These are phyloP conservation scores for Eidolon dupreanum DNA, from an alignment of 2,797 vertebrate species.

Conservation along the genomic window DNA sequence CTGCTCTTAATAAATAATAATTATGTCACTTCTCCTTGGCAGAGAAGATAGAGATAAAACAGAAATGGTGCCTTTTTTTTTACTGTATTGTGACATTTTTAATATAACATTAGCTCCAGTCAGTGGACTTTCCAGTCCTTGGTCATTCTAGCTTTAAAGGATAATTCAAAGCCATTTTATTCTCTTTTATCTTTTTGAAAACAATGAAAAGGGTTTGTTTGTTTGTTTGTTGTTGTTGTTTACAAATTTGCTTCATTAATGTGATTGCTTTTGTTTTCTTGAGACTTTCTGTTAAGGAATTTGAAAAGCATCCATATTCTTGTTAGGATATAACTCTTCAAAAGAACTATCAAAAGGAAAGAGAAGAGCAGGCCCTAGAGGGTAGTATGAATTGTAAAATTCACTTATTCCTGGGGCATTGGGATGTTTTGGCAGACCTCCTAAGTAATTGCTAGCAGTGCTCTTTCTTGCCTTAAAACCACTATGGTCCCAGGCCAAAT, in stretches of 20 bases:
- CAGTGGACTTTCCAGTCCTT: neutral
- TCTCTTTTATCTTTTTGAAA: neutral
- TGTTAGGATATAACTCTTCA: neutral
- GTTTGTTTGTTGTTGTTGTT: neutral
- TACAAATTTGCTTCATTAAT: neutral
- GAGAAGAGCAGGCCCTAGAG: neutral
- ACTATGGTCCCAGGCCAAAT: neutral
- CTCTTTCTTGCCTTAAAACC: neutral
- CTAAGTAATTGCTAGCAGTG: neutral
- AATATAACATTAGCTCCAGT: neutral
- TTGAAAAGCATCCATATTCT: neutral
- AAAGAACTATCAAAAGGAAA: neutral
- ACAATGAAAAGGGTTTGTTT: neutral
- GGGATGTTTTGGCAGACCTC: neutral
- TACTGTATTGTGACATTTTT: neutral
- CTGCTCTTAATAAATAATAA: neutral
- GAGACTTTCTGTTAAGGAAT: slow-evolving; percentile 6
- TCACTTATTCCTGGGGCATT: no score
- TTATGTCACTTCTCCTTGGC: neutral
- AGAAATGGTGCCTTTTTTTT: neutral
- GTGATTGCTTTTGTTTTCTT: neutral
- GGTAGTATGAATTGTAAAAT: neutral
- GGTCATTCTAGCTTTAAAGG: neutral
- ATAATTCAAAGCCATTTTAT: neutral
- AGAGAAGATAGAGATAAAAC: neutral